These are phyloP conservation scores for cattle (Bos taurus) DNA, from an alignment of 2,113 vertebrate species.

Conservation along the genomic window ARS-UCD2.0 NC_037347.1:71192001-71192500, in stretches of 20 bases:
- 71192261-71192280: too few relatives aligned
- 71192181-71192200: too few relatives aligned
- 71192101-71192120: constrained; percentile 91
- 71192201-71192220: too few relatives aligned
- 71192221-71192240: too few relatives aligned
- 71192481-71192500: not conserved
- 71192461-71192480: too few relatives aligned
- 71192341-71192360: too few relatives aligned
- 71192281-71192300: too few relatives aligned
- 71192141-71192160: not conserved
- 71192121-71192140: constrained; percentile 82
- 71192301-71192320: not conserved
- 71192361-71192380: too few relatives aligned
- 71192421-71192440: not conserved
- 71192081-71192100: constrained; percentile 92
- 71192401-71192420: not conserved
- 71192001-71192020: constrained; percentile 83
- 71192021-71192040: constrained; percentile 93
- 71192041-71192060: constrained; percentile 99
- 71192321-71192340: too few relatives aligned
- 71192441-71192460: too few relatives aligned
- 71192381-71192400: not conserved
- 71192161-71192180: accelerated
- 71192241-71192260: too few relatives aligned
- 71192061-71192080: constrained; percentile 94